Percentiles rank a stretch among this genome's conserved stretches.
Evolutionary conservation across 2,888 invertebrate genomes (phyloP).

Genomic region (Dryococelus australis): DNA sequence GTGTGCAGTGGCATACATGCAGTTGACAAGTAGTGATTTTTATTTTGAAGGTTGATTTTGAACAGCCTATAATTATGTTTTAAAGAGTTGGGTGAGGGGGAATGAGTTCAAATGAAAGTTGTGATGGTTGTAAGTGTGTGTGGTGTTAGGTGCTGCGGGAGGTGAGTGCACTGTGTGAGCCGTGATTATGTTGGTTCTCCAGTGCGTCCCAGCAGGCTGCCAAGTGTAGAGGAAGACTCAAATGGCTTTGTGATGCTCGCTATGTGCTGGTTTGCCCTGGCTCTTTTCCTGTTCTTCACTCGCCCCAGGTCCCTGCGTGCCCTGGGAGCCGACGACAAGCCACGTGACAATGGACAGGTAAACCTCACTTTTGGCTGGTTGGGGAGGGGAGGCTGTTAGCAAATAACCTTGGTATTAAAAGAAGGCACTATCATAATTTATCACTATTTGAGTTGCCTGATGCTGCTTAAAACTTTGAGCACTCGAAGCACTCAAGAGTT

Average conservation of each 20-base stretch:
- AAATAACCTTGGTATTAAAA: too few species aligned
- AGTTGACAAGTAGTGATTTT: too few species aligned
- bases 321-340: neutral
- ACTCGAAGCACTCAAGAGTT: too few species aligned
- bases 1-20: too few species aligned
- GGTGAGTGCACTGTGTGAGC: neutral
- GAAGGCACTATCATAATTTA: too few species aligned
- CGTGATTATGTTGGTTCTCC: neutral
- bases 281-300: neutral
- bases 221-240: neutral
- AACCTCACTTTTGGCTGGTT: neutral
- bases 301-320: slow-evolving; percentile 16
- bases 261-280: slow-evolving; percentile 22
- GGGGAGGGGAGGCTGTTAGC: too few species aligned
- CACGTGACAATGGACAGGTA: slow-evolving; percentile 20
- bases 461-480: too few species aligned
- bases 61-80: too few species aligned
- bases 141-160: neutral
- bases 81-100: too few species aligned
- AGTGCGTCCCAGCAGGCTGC: neutral
- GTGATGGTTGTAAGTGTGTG: neutral
- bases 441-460: too few species aligned
- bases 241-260: slow-evolving; percentile 19
- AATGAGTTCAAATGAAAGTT: too few species aligned
- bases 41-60: too few species aligned